A percentile compares a stretch with the other conserved stretches of the same genome.
Conservation (phyloP, 92 coral and sea anemone species). For the Siderastrea radians region DNA sequence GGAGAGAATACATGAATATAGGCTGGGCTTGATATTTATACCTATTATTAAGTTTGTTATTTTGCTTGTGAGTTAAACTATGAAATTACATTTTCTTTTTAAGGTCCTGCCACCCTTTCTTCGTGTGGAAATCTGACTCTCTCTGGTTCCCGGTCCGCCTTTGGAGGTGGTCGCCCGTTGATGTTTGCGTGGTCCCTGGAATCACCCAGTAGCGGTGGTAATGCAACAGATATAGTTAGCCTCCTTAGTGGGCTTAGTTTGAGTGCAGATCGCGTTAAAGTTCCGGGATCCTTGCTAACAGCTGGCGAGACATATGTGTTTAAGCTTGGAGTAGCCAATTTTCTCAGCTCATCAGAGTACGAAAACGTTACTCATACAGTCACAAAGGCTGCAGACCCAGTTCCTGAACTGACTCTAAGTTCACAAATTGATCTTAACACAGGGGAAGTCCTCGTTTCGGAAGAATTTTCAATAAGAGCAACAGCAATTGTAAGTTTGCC, state of each 20-base stretch:
- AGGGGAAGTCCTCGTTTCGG: neutral
- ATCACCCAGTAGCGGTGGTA: neutral
- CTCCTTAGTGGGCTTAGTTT: neutral
- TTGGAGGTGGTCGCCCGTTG: slow-evolving; percentile 59
- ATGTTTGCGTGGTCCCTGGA: slow-evolving; percentile 20
- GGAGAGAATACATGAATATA: no score
- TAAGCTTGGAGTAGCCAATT: slow-evolving; percentile 5
- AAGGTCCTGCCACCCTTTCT: slow-evolving; percentile 55
- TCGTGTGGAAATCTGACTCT: slow-evolving; percentile 59
- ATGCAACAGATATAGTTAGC: neutral
- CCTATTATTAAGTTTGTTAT: no score
- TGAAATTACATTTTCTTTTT: neutral
- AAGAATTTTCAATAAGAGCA: slow-evolving; percentile 7
- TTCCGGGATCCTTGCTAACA: neutral
- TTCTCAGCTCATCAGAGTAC: neutral
- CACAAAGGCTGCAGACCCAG: slow-evolving; percentile 2
- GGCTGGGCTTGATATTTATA: no score
- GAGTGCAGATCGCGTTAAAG: neutral
- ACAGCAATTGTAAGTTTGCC: slow-evolving; percentile 3
- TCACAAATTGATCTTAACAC: slow-evolving; percentile 4
- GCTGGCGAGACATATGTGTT: slow-evolving; percentile 1
- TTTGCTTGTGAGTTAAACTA: no score
- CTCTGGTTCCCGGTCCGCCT: slow-evolving; percentile 46
- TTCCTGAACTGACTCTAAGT: slow-evolving; percentile 19
- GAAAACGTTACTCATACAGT: slow-evolving; percentile 1